A percentile compares a stretch with the other conserved stretches of the same genome.
Conservation (phyloP, 2,888 invertebrate genomes). For the Drosophila barbarae region DNA sequence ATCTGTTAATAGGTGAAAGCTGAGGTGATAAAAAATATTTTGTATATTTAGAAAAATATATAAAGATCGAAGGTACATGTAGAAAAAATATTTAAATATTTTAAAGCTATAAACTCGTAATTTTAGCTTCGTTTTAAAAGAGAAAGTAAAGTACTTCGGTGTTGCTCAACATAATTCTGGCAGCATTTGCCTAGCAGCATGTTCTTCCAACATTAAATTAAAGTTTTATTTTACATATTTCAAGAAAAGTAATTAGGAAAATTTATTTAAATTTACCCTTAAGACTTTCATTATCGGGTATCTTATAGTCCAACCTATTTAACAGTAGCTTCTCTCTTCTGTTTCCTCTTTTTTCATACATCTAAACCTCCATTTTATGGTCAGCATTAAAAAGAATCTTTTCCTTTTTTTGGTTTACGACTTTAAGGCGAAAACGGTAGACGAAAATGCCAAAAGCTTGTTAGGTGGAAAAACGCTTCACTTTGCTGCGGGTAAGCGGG, state of each 20-base stretch:
- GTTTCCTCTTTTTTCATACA: background rate
- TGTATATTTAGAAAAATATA: background rate
- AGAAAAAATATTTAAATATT: background rate
- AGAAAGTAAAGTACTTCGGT: background rate
- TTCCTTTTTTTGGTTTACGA: constrained; percentile 47
- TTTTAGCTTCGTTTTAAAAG: no score
- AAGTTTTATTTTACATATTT: background rate
- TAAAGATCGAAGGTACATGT: background rate
- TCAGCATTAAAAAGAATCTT: constrained; percentile 54
- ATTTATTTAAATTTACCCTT: background rate
- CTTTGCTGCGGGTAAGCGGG: constrained; percentile 22
- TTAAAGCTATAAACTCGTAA: fast-evolving
- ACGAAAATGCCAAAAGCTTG: constrained; percentile 69
- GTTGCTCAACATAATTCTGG: background rate
- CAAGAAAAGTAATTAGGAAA: background rate
- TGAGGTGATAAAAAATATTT: background rate
- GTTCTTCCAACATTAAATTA: background rate
- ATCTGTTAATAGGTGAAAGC: constrained; percentile 58
- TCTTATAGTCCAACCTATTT: background rate
- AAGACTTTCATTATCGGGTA: background rate
- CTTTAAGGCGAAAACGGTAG: constrained; percentile 50
- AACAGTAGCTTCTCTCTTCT: background rate
- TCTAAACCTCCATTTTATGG: constrained; percentile 40
- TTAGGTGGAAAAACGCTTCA: constrained; percentile 64
- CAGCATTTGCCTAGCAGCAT: background rate